Conservation (phyloP, 2,888 invertebrate species). For the Oligia fasciuncula region DNA sequence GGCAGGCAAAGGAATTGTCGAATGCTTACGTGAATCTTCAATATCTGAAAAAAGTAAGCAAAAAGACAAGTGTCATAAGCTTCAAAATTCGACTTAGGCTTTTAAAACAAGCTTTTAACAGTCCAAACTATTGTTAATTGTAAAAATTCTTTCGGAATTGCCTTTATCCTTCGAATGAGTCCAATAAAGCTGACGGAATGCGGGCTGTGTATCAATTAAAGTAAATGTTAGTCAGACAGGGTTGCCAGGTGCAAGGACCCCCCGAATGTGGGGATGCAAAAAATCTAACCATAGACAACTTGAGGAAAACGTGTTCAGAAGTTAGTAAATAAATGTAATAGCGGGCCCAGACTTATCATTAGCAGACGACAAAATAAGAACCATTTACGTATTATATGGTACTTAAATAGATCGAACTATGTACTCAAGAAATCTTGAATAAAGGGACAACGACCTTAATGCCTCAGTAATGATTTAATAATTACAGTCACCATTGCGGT, state of each 20-base stretch:
- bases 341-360: slow-evolving; percentile 17
- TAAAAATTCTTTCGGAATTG: slow-evolving; percentile 76
- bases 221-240: slow-evolving; percentile 79
- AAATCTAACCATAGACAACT: slow-evolving; percentile 3
- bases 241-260: slow-evolving; percentile 67
- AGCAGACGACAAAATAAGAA: slow-evolving; percentile 22
- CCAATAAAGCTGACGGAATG: slow-evolving; percentile 82
- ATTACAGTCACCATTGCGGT: slow-evolving; percentile 56
- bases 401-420: slow-evolving; percentile 46
- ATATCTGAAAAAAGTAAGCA: neutral
- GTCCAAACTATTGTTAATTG: slow-evolving; percentile 63
- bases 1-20: neutral
- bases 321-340: slow-evolving; percentile 17
- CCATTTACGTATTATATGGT: slow-evolving; percentile 25
- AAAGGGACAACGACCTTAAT: slow-evolving; percentile 47
- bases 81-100: slow-evolving; percentile 7
- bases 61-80: slow-evolving; percentile 2
- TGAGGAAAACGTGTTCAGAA: slow-evolving; percentile 20
- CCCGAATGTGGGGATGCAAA: slow-evolving; percentile 25
- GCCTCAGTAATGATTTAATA: slow-evolving; percentile 49
- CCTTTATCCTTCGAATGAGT: slow-evolving; percentile 72
- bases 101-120: slow-evolving; percentile 33
- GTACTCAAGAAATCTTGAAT: slow-evolving; percentile 39
- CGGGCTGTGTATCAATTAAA: slow-evolving; percentile 86
- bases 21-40: neutral